Percentiles rank a stretch among this genome's conserved stretches.
phyloP scores from a whole-genome alignment of 2,888 invertebrate species.

The Heliconius sara region DNA sequence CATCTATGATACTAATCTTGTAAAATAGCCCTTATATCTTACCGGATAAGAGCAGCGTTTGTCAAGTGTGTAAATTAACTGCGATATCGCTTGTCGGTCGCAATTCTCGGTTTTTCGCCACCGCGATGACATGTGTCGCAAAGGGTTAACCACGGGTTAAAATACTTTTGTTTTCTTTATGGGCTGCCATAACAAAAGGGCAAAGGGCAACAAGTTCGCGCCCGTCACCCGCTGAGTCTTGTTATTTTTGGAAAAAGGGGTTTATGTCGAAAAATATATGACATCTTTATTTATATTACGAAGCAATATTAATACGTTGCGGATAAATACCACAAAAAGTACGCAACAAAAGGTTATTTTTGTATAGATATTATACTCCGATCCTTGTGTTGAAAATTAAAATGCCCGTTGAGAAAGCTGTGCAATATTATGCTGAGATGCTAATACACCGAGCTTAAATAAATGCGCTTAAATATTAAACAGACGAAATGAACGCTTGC shows the following conservation, averaged over 20 bases:
- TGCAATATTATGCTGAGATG: conserved; percentile 22
- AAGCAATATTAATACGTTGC: conserved; percentile 27
- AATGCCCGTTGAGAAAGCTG: conserved; percentile 13
- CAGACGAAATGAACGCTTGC: conserved; percentile 26
- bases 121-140: conserved; percentile 68
- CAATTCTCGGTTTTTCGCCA: conserved; percentile 58
- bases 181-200: conserved; percentile 64
- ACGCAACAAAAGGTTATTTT: conserved; percentile 4
- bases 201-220: conserved; percentile 76
- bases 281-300: conserved; percentile 58
- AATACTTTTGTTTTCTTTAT: conserved; percentile 76
- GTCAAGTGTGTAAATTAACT: conserved; percentile 39
- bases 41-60: conserved; percentile 39
- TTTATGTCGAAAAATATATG: conserved; percentile 61
- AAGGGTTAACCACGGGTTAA: conserved; percentile 75
- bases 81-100: conserved; percentile 51
- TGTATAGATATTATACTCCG: background rate
- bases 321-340: conserved; percentile 17
- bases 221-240: conserved; percentile 69
- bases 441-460: conserved; percentile 33
- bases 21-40: conserved; percentile 33
- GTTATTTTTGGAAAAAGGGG: conserved; percentile 64
- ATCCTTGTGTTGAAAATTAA: conserved; percentile 7
- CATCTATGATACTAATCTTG: conserved; percentile 9
- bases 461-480: conserved; percentile 36